Evolutionary conservation across 2,797 vertebrate species (phyloP).

Genomic region (Sebastes ruberrimus): DNA sequence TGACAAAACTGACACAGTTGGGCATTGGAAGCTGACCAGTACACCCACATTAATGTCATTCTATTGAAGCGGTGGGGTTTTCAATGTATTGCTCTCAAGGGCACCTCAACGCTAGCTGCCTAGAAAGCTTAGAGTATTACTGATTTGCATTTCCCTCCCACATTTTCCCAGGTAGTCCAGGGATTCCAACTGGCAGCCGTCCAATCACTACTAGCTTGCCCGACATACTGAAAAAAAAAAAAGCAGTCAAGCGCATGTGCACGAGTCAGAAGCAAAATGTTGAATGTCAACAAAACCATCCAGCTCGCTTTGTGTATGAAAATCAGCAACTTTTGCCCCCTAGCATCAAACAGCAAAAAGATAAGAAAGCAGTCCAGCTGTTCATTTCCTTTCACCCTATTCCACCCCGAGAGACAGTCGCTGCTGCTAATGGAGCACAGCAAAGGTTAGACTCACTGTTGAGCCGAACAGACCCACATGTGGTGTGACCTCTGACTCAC

Average conservation of each 20-base stretch:
- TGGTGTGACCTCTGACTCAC: slow-evolving; percentile 65
- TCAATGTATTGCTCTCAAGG: slow-evolving; percentile 29
- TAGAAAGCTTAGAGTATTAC: background rate
- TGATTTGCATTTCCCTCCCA: slow-evolving; percentile 23
- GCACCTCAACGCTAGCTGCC: background rate
- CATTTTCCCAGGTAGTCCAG: background rate
- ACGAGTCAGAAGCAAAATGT: slow-evolving; percentile 4
- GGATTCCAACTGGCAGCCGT: slow-evolving; percentile 39
- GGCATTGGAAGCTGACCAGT: background rate
- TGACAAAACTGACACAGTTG: background rate
- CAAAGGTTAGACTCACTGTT: slow-evolving; percentile 70
- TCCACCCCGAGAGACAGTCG: slow-evolving; percentile 36
- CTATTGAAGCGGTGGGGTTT: background rate
- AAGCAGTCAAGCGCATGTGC: background rate
- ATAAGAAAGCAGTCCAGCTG: slow-evolving; percentile 56
- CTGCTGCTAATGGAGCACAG: slow-evolving; percentile 62
- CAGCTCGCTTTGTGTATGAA: slow-evolving; percentile 23
- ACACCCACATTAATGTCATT: background rate
- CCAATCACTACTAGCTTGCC: background rate
- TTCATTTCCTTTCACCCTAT: slow-evolving; percentile 48
- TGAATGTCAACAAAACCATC: slow-evolving; percentile 29
- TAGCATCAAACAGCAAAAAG: slow-evolving; percentile 37
- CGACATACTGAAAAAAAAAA: slow-evolving; percentile 17
- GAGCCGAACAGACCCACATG: slow-evolving; percentile 44
- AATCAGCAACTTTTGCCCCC: slow-evolving; percentile 43